These are phyloP conservation scores for Catagonus wagneri DNA, from an alignment of 2,113 vertebrate species.

Conservation along the genomic window DNA sequence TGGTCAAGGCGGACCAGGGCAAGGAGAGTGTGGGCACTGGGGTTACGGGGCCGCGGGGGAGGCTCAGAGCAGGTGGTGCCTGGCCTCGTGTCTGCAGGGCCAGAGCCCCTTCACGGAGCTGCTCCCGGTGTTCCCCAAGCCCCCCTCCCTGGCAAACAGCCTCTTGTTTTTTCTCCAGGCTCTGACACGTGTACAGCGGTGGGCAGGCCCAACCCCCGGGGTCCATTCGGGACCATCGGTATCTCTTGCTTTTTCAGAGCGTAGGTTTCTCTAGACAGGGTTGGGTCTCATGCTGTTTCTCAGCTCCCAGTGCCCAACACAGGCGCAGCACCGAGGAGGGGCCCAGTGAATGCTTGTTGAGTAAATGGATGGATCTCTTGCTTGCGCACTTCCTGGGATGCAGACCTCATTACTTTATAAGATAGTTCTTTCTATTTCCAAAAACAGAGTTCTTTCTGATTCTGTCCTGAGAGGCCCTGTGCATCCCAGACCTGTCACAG, in stretches of 20 bases:
- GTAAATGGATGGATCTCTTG: background rate
- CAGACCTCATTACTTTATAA: background rate
- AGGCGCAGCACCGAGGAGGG: background rate
- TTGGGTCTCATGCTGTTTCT: background rate
- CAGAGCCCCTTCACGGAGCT: background rate
- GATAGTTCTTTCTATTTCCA: background rate
- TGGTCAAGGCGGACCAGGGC: background rate
- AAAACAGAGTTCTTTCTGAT: background rate
- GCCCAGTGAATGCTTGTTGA: background rate
- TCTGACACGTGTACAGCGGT: background rate
- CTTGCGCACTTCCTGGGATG: background rate
- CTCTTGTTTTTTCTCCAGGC: background rate
- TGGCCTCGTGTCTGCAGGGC: background rate
- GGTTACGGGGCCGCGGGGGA: background rate
- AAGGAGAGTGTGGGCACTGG: constrained; percentile 38
- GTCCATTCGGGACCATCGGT: background rate
- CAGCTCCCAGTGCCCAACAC: background rate
- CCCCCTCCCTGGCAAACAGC: background rate
- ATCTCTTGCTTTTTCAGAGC: background rate
- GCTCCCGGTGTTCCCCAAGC: background rate
- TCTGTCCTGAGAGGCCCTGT: background rate
- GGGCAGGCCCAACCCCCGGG: too few relatives aligned
- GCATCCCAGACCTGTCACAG: background rate
- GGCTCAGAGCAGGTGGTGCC: background rate
- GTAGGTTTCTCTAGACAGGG: background rate